Evolutionary conservation across 2,113 vertebrate species (phyloP).

Genomic region (Aythya baeri): DNA sequence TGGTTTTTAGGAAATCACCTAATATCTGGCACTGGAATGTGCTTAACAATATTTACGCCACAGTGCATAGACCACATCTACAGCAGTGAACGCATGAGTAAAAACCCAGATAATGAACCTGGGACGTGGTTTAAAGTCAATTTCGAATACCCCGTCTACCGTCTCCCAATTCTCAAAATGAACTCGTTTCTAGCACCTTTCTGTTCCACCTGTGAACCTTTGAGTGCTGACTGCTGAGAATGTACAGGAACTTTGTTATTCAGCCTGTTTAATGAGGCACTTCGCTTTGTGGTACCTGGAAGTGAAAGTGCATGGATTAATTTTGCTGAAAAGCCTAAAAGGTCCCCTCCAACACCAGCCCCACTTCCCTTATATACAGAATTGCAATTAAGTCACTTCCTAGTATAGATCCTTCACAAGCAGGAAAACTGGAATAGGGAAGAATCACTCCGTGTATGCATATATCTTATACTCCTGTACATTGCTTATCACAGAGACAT

Average conservation of each 20-base stretch:
- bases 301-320: conserved; percentile 74
- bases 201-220: conserved; percentile 83
- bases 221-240: conserved; percentile 81
- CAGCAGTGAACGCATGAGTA: neutral
- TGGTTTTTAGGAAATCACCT: neutral
- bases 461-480: neutral
- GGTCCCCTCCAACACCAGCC: conserved; percentile 15
- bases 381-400: neutral
- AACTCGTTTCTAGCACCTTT: conserved; percentile 82
- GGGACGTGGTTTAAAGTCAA: neutral
- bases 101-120: neutral
- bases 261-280: conserved; percentile 89
- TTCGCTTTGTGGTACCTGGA: conserved; percentile 86
- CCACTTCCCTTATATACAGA: neutral
- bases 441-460: neutral
- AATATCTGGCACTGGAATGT: neutral
- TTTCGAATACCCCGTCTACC: neutral
- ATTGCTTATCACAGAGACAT: neutral
- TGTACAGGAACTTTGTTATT: conserved; percentile 83
- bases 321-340: neutral
- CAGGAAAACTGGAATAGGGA: conserved; percentile 28
- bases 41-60: neutral
- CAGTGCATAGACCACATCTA: neutral
- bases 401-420: neutral
- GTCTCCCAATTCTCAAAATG: neutral